Base-by-base conservation (phyloP, 2,113 vertebrate genomes). In the Illadopsis cleaveri region DNA sequence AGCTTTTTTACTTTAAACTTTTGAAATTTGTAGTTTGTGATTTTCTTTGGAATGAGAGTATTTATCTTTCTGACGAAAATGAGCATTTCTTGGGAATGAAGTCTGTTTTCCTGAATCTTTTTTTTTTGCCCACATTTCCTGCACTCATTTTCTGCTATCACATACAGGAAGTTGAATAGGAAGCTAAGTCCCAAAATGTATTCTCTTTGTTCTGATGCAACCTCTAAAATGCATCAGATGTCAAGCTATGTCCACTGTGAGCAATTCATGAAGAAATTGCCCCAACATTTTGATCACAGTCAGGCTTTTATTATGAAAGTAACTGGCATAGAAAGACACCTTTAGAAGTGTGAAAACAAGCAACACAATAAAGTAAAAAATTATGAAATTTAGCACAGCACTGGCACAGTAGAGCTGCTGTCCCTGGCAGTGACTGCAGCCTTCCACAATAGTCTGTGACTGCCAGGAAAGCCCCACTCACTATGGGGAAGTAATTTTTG, bases 271-370 rank as follows among this genome's bases (percentile, higher is more conserved):
- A 81, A 92, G 82, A 95, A 91, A 95, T 83, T 94, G 89, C 81
- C 45, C 95, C 79, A 94, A 42, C 37, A 50, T 92, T 95, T 94
- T 93, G 75, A 95, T 95, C 94, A 64, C 86, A 94, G 92, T 82
- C 81, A 91, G 75, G 24, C 50, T 90, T 96, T 95, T 94, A 68
- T 90, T 94, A 58, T 93, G 76, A 93, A 96, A 94, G 92, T 94
- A 88, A 65, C 64, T 93, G 75, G 28, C 64, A 78, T 57, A 93
- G 93, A 94, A 95, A 71, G 86, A 86, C 25, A 93, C 71, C 91
- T 95, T 94, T 73, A 75, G 51, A 96, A 87, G 65, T 89, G 47
- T 78, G 84, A 85, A 95, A 97, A 97, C 83, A 96, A 96, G 82
- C 60, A 94, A 80, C 68, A 91, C 77, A 93, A 86, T 92, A 64